Percentiles rank a stretch among this genome's conserved stretches.
Evolutionary conservation across 2,797 vertebrate species (phyloP).

Genomic region (Brachyrhaphis roseni): DNA sequence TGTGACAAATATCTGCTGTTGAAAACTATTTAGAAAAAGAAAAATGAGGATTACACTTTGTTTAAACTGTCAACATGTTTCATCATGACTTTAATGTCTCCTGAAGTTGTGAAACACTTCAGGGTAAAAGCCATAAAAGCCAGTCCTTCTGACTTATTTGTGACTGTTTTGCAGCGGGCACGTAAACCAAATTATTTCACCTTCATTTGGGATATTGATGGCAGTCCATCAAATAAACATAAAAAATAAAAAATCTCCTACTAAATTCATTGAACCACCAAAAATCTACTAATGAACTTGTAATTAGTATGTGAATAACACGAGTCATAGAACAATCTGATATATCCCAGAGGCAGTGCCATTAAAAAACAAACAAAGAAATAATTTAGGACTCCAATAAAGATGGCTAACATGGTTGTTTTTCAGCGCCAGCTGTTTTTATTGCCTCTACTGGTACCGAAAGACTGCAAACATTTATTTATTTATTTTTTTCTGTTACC

Average conservation of each 20-base stretch:
- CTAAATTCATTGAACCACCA: no score
- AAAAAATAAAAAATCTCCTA: no score
- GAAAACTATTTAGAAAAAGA: not conserved
- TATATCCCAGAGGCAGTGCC: constrained; percentile 21
- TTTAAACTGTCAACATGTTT: constrained; percentile 3
- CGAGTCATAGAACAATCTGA: not conserved
- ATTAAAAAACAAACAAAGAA: not conserved
- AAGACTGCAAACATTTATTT: constrained; percentile 65
- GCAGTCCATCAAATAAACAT: not conserved
- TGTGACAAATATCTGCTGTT: not conserved
- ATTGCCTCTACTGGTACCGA: constrained; percentile 30
- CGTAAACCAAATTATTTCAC: not conserved
- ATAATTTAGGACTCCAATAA: constrained; percentile 4
- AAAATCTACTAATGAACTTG: not conserved
- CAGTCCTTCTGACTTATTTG: not conserved
- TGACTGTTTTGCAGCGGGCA: not conserved
- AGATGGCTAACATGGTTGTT: constrained; percentile 16
- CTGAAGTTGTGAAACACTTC: not conserved
- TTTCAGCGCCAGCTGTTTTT: constrained; percentile 25
- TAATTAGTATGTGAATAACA: not conserved
- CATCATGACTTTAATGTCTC: not conserved
- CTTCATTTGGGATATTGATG: not conserved
- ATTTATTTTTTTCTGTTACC: constrained; percentile 57
- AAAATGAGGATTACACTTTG: constrained; percentile 2
- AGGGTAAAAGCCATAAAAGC: not conserved